Conservation (phyloP, 2,113 vertebrate genomes). For the Sylvia atricapilla region DNA sequence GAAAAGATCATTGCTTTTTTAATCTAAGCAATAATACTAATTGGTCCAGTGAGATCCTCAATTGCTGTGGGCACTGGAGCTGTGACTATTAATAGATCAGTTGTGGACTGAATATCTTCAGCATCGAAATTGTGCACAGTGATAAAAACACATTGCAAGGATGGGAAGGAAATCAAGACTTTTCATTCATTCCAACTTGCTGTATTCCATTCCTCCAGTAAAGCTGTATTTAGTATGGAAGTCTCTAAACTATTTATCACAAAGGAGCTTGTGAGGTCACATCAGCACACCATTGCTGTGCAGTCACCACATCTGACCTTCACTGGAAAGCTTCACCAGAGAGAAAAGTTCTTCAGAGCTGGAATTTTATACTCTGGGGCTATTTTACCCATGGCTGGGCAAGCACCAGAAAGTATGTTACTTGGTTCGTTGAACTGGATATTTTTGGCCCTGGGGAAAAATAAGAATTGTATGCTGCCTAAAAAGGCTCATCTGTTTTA, state of each 20-base stretch:
- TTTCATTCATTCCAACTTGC: not conserved
- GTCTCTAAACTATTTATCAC: not conserved
- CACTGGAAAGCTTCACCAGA: not conserved
- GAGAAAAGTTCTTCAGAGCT: not conserved
- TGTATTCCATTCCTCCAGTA: not conserved
- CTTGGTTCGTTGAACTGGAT: not conserved
- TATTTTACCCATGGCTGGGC: not conserved
- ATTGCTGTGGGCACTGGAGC: not conserved
- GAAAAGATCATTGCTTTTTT: not conserved
- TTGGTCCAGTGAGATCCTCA: not conserved
- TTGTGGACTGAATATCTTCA: not conserved
- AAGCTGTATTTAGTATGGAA: not conserved
- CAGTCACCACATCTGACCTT: not conserved
- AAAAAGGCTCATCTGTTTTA: not conserved
- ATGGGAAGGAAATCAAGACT: not conserved
- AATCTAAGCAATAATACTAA: not conserved
- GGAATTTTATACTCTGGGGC: not conserved
- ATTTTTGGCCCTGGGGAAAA: not conserved
- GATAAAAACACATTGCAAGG: not conserved
- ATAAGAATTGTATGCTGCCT: not conserved
- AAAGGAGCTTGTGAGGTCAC: not conserved
- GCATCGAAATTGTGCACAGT: not conserved
- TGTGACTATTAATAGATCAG: not conserved
- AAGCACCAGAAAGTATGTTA: not conserved
- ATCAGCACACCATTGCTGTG: not conserved